phyloP scores from a whole-genome alignment of 2,888 invertebrate species.

The Lysandra coridon region DNA sequence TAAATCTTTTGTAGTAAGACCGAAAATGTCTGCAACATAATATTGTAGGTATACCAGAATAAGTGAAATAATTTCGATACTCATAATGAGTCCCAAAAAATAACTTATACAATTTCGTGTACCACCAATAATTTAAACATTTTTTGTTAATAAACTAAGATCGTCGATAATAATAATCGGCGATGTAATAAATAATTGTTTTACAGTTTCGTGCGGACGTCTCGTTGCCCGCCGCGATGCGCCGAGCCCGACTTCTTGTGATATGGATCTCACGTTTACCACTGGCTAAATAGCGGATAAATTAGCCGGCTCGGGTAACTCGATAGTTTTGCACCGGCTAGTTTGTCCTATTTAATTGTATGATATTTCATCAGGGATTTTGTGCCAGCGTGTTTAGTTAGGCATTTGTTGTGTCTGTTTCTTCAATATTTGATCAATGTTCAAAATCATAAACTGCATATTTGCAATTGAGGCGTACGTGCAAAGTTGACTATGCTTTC shows the following conservation, averaged over 20 bases:
- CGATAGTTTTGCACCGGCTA: conserved; percentile 42
- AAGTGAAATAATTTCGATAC: no score
- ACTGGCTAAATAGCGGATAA: conserved; percentile 73
- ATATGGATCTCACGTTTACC: conserved; percentile 77
- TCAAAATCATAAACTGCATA: no score
- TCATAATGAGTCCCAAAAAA: not conserved
- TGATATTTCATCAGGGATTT: no score
- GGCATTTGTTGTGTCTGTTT: no score
- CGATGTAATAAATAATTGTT: conserved; percentile 46
- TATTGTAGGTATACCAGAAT: no score
- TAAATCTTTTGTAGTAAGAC: no score
- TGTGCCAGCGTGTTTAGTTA: no score
- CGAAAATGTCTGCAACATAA: no score
- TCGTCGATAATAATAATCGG: conserved; percentile 38
- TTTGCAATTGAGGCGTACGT: no score
- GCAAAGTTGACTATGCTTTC: no score
- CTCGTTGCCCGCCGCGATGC: conserved; percentile 58
- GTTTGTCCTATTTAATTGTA: conserved; percentile 38
- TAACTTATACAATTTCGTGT: not conserved
- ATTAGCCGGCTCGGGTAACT: conserved; percentile 74
- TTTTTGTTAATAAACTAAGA: conserved; percentile 31
- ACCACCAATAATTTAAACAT: not conserved
- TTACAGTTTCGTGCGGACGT: conserved; percentile 46
- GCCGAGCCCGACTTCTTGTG: conserved; percentile 61
- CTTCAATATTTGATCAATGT: no score